phyloP scores from a whole-genome alignment of 1,140 invertebrate genomes.

The Neodiprion virginianus region DNA sequence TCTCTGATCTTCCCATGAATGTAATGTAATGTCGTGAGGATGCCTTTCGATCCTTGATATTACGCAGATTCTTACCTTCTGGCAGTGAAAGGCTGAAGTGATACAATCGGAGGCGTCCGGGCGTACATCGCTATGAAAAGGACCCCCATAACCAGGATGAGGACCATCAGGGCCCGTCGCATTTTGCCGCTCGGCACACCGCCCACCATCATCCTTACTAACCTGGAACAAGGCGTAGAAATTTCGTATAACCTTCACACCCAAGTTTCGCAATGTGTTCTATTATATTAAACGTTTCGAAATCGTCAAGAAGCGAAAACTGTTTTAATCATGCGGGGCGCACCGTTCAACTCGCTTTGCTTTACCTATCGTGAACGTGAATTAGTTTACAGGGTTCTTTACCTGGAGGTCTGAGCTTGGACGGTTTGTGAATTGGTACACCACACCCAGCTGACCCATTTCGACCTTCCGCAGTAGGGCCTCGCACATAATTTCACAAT shows the following conservation, averaged over 20 bases:
- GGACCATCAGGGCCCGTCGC: constrained; percentile 61
- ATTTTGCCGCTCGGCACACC: constrained; percentile 60
- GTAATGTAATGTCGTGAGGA: too few species aligned
- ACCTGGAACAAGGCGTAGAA: constrained; percentile 39
- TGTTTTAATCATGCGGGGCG: neutral
- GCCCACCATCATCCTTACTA: constrained; percentile 60
- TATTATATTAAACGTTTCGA: too few species aligned
- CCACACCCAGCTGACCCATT: too few species aligned
- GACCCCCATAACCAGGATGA: constrained; percentile 61
- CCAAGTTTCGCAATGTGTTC: neutral
- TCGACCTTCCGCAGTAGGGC: too few species aligned
- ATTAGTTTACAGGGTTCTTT: neutral
- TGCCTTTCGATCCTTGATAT: too few species aligned
- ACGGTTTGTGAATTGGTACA: too few species aligned
- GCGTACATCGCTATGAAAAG: constrained; percentile 64
- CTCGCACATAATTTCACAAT: too few species aligned
- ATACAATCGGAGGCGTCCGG: constrained; percentile 55
- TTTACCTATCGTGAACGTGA: neutral
- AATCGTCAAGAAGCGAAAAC: neutral
- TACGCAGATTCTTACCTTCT: constrained; percentile 45
- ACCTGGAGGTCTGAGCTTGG: neutral
- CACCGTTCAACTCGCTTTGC: neutral
- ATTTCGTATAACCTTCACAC: neutral
- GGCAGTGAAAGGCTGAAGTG: constrained; percentile 52
- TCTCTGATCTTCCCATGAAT: too few species aligned